Base-by-base conservation (phyloP, 2,888 invertebrate genomes). In the Ornithoptera priamus region DNA sequence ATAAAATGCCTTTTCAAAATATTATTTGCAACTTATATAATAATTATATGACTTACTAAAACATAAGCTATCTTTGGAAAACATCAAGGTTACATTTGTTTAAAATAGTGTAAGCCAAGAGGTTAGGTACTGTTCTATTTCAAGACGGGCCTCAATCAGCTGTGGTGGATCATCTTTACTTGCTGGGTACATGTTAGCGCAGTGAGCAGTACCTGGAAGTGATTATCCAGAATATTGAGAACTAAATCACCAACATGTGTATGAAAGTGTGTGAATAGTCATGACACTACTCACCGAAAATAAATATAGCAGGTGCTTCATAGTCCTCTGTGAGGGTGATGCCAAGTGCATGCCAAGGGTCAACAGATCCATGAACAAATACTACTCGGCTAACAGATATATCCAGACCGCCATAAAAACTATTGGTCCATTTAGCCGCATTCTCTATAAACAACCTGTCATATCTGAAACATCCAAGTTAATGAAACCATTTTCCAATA, bases 151-250 rank as follows among this genome's bases (percentile, higher is more conserved):
- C 62, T 92, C 91, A 53, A 90, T 93, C 71, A 98, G 88, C 68
- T 95, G 93, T 0, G 94, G 94, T 6, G 93, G 88, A 87, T 98
- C 98, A 0, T 89, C 83, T 0, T 93, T 88, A 10, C 94, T 89
- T 8, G 94, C 88, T 42, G 98, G 97, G 83, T 98, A 98, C 97
- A 98, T 97, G 82, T 98, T 96, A 0, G 98, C 98, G 86, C 98
- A 98, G 85, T 98, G 98, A 8, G 98, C 98, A n/a, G 98, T 97
- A 58, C 97, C 97, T 97, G 80, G 3, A 57, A 20, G 15, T 15
- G 17, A 50, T 50, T 50, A 50, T 17, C 50, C 50, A 18, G 18
- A 50, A 39, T 10, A 39, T 7, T 39, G 8, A 39, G 10, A 39
- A 39, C 7, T 39, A 39, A 39, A 39, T 39, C 7, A 10, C 7